A percentile compares a stretch with the other conserved stretches of the same genome.
These are phyloP conservation scores for Pachyuromys duprasi DNA, from an alignment of 2,797 vertebrate genomes.

Conservation along the genomic window DNA sequence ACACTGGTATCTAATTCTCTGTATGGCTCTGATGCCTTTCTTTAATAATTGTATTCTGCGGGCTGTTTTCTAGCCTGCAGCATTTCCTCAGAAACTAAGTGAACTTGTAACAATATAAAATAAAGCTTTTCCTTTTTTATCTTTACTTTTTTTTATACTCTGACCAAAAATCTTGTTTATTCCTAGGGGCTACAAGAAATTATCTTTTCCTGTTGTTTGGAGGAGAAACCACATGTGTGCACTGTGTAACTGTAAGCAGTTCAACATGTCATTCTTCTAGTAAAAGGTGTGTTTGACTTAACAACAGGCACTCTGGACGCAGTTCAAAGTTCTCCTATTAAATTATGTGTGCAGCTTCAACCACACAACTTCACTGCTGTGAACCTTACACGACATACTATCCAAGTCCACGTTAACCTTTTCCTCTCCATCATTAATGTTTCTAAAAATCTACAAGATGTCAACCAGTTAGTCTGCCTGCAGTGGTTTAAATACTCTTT, in stretches of 20 bases:
- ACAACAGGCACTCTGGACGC: neutral
- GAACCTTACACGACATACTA: neutral
- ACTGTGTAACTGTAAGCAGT: slow-evolving; percentile 49
- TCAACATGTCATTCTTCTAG: slow-evolving; percentile 33
- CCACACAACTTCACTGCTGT: neutral
- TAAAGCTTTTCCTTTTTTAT: slow-evolving; percentile 77
- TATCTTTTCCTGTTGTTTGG: slow-evolving; percentile 67
- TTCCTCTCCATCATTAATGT: neutral
- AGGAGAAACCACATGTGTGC: slow-evolving; percentile 48
- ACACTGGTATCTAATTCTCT: slow-evolving; percentile 77
- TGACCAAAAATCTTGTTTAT: slow-evolving; percentile 68
- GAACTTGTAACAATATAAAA: slow-evolving; percentile 77
- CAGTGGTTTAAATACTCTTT: neutral
- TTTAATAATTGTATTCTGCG: slow-evolving; percentile 79
- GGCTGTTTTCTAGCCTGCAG: slow-evolving; percentile 66
- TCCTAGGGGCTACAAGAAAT: slow-evolving; percentile 65
- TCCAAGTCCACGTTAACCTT: neutral
- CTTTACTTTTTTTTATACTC: slow-evolving; percentile 68
- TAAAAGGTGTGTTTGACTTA: slow-evolving; percentile 15
- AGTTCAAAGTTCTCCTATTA: neutral
- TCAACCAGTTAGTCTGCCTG: neutral
- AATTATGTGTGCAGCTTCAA: neutral
- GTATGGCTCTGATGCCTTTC: slow-evolving; percentile 55
- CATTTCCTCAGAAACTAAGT: slow-evolving; percentile 79
- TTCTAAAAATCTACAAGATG: neutral